Evolutionary conservation across 2,797 vertebrate genomes (phyloP), one percentile per base, ranked within the genome.

Genomic region (Thripadectes ignobilis): DNA sequence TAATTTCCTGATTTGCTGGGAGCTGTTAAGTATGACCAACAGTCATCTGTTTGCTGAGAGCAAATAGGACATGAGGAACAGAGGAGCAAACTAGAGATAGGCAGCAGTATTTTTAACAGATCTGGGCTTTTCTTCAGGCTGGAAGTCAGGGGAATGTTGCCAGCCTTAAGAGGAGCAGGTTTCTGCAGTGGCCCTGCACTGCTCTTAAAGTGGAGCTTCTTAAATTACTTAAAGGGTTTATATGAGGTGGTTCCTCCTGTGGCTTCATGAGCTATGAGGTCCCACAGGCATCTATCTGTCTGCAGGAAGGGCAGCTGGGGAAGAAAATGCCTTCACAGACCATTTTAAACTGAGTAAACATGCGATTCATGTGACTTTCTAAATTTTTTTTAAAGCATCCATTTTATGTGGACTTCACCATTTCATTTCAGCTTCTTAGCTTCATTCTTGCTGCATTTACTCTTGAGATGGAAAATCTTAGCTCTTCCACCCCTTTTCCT

Each of bases 21-120:
- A 95, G 51, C 91, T 88, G 92, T 88, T 83, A 94, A 92, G 94
- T 86, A 93, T 95, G 95, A 92, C 94, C 94, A 95, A 88, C 62
- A 94, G 93, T 96, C 94, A 95, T 94, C 83, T 92, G 90, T 66
- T 95, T 92, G 95, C 85, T 0, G 3, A 62, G 69, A 95, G 88
- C 96, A 94, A 93, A 78, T 58, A 78, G 90, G 77, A 78, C 94
- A 34, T 38, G 10, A 11, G 93, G 79, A 68, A 49, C 52, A 86
- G 82, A 66, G 45, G 79, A 77, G 75, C 49, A 22, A 75, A 49
- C 34, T 20, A 10, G 72, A 89, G 65, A 45, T 46, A 83, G 78
- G 93, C 87, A 89, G 89, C n/a, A 46, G 21, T 74, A 66, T 93
- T 92, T 96, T 91, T 83, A 73, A 92, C 52, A 63, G 43, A 49